Evolutionary conservation across 1,140 invertebrate genomes (phyloP), one percentile per base, ranked within the genome.

Genomic region (Pomacea maculata): DNA sequence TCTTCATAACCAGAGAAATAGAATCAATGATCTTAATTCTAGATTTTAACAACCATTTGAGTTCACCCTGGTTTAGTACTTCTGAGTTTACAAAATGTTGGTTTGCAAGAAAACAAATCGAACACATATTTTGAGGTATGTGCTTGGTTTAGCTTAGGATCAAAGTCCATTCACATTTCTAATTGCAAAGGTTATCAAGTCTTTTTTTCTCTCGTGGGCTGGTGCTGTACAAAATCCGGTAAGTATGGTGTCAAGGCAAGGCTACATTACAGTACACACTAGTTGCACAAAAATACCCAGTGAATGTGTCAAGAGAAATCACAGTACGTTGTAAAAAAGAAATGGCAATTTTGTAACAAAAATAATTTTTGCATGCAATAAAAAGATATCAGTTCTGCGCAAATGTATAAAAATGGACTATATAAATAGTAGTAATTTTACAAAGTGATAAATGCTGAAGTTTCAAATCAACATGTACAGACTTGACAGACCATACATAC

Each of bases 281-380:
- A 75, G 67, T 61, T 64, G 70, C 80, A 64, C 70, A 70, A 65
- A 61, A 77, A 74, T 77, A 81, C 74, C 74, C 64, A 81, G 75
- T 81, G 80, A 81, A 81, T 81, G 80, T 78, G 80, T 78, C 70
- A 64, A 81, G 80, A 78, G 74, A 80, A 79, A 81, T 81, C 80
- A 81, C 80, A 81, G 80, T 81, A 81, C 61, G 54, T 76, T 81
- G 57, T 77, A 77, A 80, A 81, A 81, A 77, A 78, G 75, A 77
- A 78, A 78, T 64, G 75, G 70, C 67, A 81, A 73, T 78, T 78
- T 72, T 45, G 75, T 78, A 81, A 77, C 75, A 81, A 81, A 81
- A 81, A 78, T 78, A 78, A 67, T 75, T 78, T 76, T 68, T 81
- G 80, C 80, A 81, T 81, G 80, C 80, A 78, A 74, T 81, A 64